Conservation (phyloP, 2,797 vertebrate genomes). For the Helostoma temminkii region DNA sequence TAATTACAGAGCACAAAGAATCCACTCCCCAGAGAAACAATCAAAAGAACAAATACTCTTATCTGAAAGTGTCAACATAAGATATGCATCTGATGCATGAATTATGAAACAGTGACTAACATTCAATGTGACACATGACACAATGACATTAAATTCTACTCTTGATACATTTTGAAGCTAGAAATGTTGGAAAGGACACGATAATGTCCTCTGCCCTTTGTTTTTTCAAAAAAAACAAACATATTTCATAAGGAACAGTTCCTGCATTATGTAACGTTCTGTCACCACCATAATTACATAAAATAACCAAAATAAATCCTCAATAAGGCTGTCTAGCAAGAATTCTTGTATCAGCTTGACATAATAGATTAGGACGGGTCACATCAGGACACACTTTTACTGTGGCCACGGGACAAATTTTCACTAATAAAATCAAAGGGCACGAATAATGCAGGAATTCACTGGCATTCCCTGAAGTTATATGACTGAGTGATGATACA, state of each 20-base stretch:
- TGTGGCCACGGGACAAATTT: slow-evolving; percentile 18
- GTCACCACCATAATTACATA: not conserved
- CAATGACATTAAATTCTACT: not conserved
- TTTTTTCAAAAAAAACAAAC: not conserved
- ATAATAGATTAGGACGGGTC: slow-evolving; percentile 18
- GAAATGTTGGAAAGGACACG: not conserved
- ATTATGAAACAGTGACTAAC: slow-evolving; percentile 5
- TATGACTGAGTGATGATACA: slow-evolving; percentile 50
- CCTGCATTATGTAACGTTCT: slow-evolving; percentile 3
- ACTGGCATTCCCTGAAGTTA: slow-evolving; percentile 28
- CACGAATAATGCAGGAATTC: not conserved
- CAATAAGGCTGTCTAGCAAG: slow-evolving; percentile 19
- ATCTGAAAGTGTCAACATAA: slow-evolving; percentile 10
- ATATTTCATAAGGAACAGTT: not conserved
- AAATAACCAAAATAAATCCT: no score
- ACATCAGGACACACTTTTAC: slow-evolving; percentile 1
- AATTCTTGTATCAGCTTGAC: slow-evolving; percentile 14
- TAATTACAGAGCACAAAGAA: slow-evolving; percentile 9
- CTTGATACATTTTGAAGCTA: not conserved
- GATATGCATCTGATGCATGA: not conserved
- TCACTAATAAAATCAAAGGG: slow-evolving; percentile 22
- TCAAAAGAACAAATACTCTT: slow-evolving; percentile 9
- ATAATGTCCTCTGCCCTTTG: not conserved
- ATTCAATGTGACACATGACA: no score
- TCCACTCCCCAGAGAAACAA: not conserved